Evolutionary conservation across 1,140 invertebrate genomes (phyloP).

Genomic region (Glossosoma conforme): DNA sequence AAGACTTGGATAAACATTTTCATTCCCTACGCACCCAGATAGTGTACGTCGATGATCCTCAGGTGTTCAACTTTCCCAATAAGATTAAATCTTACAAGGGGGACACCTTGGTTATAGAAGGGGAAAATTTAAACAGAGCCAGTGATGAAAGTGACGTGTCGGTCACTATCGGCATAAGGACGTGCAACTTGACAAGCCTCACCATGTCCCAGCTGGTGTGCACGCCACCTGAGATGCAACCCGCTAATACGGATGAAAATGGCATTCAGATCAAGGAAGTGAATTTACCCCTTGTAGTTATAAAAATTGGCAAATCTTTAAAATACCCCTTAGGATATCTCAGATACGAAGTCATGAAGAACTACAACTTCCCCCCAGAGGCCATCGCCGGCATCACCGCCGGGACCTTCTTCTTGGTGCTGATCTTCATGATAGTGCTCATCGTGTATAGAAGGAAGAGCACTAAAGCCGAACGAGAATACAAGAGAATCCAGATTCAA

Average conservation of each 20-base stretch:
- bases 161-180: constrained; percentile 83
- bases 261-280: constrained; percentile 64
- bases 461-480: constrained; percentile 91
- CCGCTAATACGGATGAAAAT: constrained; percentile 81
- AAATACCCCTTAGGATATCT: constrained; percentile 84
- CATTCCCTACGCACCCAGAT: constrained; percentile 73
- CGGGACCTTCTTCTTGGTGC: constrained; percentile 75
- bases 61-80: constrained; percentile 81
- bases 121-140: constrained; percentile 85
- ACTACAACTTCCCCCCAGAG: constrained; percentile 80
- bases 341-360: constrained; percentile 81
- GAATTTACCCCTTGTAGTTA: constrained; percentile 82
- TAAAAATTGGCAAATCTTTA: constrained; percentile 80
- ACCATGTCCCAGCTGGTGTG: constrained; percentile 86
- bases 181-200: constrained; percentile 90
- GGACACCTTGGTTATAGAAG: constrained; percentile 93
- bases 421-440: constrained; percentile 80
- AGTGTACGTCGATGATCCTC: constrained; percentile 88
- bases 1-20: constrained; percentile 83
- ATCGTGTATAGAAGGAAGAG: constrained; percentile 87
- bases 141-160: constrained; percentile 90
- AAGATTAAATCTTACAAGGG: constrained; percentile 87
- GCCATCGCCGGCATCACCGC: constrained; percentile 80
- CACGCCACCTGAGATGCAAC: constrained; percentile 79
- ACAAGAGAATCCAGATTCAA: constrained; percentile 96